These are phyloP conservation scores for Aphis craccivora DNA, from an alignment of 1,140 invertebrate genomes.

Conservation along the genomic window DNA sequence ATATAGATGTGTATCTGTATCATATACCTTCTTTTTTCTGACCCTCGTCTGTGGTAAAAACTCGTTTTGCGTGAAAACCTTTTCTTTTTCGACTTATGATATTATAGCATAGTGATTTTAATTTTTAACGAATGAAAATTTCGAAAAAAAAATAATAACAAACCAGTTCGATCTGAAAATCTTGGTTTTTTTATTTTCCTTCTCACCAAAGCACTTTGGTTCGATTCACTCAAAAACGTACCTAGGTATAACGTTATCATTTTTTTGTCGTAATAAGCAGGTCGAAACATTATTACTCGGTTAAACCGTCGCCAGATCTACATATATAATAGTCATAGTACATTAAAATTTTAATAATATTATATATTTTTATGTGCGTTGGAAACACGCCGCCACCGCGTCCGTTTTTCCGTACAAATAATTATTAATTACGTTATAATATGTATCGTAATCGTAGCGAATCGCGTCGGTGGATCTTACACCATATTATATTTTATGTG, in stretches of 20 bases:
- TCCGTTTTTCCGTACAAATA: not conserved
- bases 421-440: not conserved
- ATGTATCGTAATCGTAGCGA: not conserved
- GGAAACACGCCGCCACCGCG: not conserved
- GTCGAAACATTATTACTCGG: conserved; percentile 7
- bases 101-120: not conserved
- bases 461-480: not conserved
- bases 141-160: not conserved
- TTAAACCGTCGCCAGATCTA: not conserved
- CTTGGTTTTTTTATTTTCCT: not conserved
- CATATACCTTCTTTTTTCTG: conserved; percentile 1
- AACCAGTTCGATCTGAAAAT: not conserved
- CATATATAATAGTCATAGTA: not conserved
- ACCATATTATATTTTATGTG: not conserved
- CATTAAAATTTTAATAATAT: not conserved
- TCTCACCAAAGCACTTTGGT: not conserved
- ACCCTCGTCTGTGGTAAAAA: not conserved
- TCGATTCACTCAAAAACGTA: not conserved
- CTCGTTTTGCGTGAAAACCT: conserved; percentile 15
- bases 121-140: not conserved
- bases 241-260: not conserved
- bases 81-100: not conserved
- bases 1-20: conserved; percentile 14
- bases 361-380: not conserved
- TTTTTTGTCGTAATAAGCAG: not conserved